A percentile compares a stretch with the other conserved stretches of the same genome.
Evolutionary conservation across 2,888 invertebrate species (phyloP).

Genomic region (Epistrophe eligans): DNA sequence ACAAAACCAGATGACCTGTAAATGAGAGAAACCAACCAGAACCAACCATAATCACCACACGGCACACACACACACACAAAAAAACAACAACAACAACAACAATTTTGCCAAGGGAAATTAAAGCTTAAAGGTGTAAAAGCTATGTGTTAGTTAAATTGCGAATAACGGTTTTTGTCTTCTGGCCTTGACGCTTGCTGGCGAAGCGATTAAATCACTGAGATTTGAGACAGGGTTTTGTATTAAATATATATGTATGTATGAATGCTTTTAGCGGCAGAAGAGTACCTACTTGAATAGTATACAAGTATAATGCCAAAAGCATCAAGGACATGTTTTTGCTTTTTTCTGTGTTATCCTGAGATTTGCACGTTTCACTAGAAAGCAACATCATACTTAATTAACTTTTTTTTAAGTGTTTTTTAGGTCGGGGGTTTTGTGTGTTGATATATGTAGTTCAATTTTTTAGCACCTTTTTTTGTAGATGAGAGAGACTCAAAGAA

Average conservation of each 20-base stretch:
- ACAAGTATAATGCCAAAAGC: slow-evolving; percentile 5
- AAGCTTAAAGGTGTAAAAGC: not conserved
- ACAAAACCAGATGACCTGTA: slow-evolving; percentile 50
- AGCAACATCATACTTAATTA: slow-evolving; percentile 66
- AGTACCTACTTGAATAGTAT: not conserved
- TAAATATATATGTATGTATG: not conserved
- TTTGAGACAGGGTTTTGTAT: not conserved
- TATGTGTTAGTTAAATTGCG: slow-evolving; percentile 27
- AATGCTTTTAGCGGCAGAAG: not conserved
- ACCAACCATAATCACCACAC: not conserved
- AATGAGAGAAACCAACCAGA: slow-evolving; percentile 1
- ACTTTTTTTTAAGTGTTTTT: slow-evolving; percentile 29
- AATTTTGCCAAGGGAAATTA: not conserved
- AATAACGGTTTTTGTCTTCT: slow-evolving; percentile 26
- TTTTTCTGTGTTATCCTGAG: slow-evolving; percentile 30
- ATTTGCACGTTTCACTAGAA: slow-evolving; percentile 39
- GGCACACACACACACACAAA: not conserved
- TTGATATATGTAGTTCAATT: slow-evolving; percentile 38
- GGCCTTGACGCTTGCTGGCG: slow-evolving; percentile 32
- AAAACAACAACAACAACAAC: not conserved
- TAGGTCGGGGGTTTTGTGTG: slow-evolving; percentile 20
- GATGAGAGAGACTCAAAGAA: slow-evolving; percentile 22
- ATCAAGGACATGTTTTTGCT: slow-evolving; percentile 43
- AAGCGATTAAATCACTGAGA: slow-evolving; percentile 29
- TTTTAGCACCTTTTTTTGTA: slow-evolving; percentile 21